Evolutionary conservation across 2,888 invertebrate species (phyloP), one percentile per base, ranked within the genome.

Genomic region (Campoplex nolae): DNA sequence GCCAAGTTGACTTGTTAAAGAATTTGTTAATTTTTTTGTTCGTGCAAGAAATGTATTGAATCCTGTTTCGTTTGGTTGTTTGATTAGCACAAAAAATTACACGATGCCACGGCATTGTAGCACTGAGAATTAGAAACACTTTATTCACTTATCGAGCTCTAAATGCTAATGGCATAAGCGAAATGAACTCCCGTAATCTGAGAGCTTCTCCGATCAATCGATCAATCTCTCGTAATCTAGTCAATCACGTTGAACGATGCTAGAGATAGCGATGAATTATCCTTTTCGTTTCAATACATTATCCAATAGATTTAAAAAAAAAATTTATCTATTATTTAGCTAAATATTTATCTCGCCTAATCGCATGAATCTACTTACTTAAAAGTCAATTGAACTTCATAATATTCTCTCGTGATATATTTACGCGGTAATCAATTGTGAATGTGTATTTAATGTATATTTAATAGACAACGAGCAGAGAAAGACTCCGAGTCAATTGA

Each of bases 401-500:
- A 32, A 13, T 0, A 13, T 32, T 32, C 4, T 58, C 13, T 32
- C 13, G 28, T 28, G 7, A 28, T 54, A 9, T 54, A n/a, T 11
- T 9, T 48, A 42, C 9, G 3, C 16, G 48, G 6, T n/a, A 48
- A 35, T 16, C 6, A 45, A 13, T n/a, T 16, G n/a, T 13, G 3
- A 38, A 45, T 28, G 38, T 38, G 38, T 38, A 38, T 38, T 38
- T 38, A 58, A 58, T 32, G 11, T 13, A 3, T 28, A 3, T 28
- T 28, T 58, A 9, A 38, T 65, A 42, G 56, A 65, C 65, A n/a
- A 42, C 9, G 67, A n/a, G 16, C 74, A 45, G 45, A 56, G 54
- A 48, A 42, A 13, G 45, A 56, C 32, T 32, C 23, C 32, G 3
- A 56, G 56, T 45, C 32, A 56, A 74, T 82, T 75, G 67, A 74